Base-by-base conservation (phyloP, 1,140 invertebrate species). In the Trachelipus rathkii region DNA sequence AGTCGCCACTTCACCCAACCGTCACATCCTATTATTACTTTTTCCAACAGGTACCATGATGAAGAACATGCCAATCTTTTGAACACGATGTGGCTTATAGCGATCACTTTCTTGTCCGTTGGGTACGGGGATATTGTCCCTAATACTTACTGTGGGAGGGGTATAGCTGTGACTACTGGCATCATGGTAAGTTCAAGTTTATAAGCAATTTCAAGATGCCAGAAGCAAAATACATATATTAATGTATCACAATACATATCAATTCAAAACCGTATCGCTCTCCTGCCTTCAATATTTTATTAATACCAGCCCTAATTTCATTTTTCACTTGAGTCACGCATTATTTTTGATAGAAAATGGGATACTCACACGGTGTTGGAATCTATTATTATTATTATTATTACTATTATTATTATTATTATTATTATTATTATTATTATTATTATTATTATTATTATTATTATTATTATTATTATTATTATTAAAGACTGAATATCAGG, bases 41-140 rank as follows among this genome's bases (percentile, higher is more conserved):
- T n/a, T 78, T 76, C 77, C 76, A 76, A 84, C 87, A 97, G 95
- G 89, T 95, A 94, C 89, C 94, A 96, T 88, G 95, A 97, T 85
- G 93, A 94, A 87, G 94, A 96, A 87, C 96, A 98, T 88, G 95
- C 93, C 84, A 98, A 98, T 87, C 91, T 98, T 83, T 90, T 98
- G 83, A 98, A 98, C 89, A 94, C 96, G 83, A 97, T 98, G 95
- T 98, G 96, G 96, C 91, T 98, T 87, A 97, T 97, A 86, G 94
- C 95, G 83, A 98, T 96, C 84, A 98, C 96, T 83, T 95, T 99
- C 90, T 91, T 98, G 83, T 97, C 95, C 87, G 95, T 99, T 85
- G 96, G 96, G 84, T 99, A 99, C 89, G 97, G 97, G 85, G 97
- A 99, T 89, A 97, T 99, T 86, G 97, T 99, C 84, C 97, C 97